A percentile compares a stretch with the other conserved stretches of the same genome.
These are phyloP conservation scores for Bombus pascuorum DNA, from an alignment of 1,140 invertebrate species.

Conservation along the genomic window DNA sequence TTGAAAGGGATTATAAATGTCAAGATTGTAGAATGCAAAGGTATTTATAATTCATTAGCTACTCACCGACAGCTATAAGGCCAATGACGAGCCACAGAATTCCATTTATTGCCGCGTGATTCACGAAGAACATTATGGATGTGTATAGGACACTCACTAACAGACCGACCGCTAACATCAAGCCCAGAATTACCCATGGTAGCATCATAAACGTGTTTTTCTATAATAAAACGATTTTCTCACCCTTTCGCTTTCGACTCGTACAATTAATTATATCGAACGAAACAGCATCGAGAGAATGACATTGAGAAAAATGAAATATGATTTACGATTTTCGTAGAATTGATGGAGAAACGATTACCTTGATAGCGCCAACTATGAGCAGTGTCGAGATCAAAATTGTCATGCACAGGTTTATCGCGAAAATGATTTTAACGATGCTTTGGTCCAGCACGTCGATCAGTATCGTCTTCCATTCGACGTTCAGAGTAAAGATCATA, in stretches of 20 bases:
- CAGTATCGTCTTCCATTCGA: slow-evolving; percentile 88
- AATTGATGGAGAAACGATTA: slow-evolving; percentile 71
- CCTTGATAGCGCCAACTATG: slow-evolving; percentile 89
- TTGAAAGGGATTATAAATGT: neutral
- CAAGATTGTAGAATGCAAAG: neutral
- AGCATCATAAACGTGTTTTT: slow-evolving; percentile 90
- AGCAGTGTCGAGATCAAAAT: slow-evolving; percentile 89
- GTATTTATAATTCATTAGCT: neutral
- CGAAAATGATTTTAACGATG: slow-evolving; percentile 89
- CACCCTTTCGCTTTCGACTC: neutral
- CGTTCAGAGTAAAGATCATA: slow-evolving; percentile 82
- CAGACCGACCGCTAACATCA: slow-evolving; percentile 89
- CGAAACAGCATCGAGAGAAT: neutral
- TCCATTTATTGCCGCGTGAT: slow-evolving; percentile 84
- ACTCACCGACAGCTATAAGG: slow-evolving; percentile 85
- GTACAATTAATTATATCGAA: neutral
- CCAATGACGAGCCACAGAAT: slow-evolving; percentile 85
- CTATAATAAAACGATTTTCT: slow-evolving; percentile 81
- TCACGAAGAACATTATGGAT: slow-evolving; percentile 87
- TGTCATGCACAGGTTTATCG: slow-evolving; percentile 91
- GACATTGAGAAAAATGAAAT: neutral
- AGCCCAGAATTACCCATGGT: slow-evolving; percentile 90
- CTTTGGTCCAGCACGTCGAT: slow-evolving; percentile 84
- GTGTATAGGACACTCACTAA: slow-evolving; percentile 90
- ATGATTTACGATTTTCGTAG: neutral